Base-by-base conservation (phyloP, 2,888 invertebrate genomes). In the Dynastes tityus region DNA sequence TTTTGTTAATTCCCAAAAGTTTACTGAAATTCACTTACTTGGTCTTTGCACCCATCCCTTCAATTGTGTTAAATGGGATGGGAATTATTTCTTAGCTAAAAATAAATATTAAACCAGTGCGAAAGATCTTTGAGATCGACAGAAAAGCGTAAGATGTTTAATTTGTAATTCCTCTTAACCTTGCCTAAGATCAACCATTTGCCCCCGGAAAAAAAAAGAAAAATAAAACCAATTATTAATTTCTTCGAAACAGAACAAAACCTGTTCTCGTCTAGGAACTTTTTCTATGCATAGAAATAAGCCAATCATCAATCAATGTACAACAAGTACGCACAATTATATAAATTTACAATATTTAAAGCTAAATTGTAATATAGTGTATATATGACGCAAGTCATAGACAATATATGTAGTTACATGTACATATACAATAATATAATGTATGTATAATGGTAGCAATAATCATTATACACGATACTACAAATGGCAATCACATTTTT, bases 321-420 rank as follows among this genome's bases (percentile, higher is more conserved):
- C 63, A 61, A 37, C 37, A 45, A 11, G 45, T 67, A 68, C 70
- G 76, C 78, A 73, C 32, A 37, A 37, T 63, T 70, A 78, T 49
- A 27, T 70, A n/a, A 68, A 61, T 70, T 70, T 63, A 77, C 53
- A 77, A 61, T 73, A 73, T 73, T 81, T 84, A 84, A 84, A 84
- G 84, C 84, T 84, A 82, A 78, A 80, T 80, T 81, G 81, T 82
- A 84, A 83, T 84, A 83, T 84, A 83, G 82, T 81, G 80, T 80
- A 80, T 73, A 77, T 77, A 29, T 29, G 27, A 27, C 8, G 9
- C 61, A 29, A 11, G 29, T 61, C 29, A n/a, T 61, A 61, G 11
- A 11, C 8, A 29, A 61, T 61, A 37, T 37, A 22, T 22, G 22
- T 22, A 61, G 11, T 53, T 61, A 61, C 22, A 22, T 61, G 22